Conservation (phyloP, 2,888 invertebrate species). For the Dexiosoma caninum region DNA sequence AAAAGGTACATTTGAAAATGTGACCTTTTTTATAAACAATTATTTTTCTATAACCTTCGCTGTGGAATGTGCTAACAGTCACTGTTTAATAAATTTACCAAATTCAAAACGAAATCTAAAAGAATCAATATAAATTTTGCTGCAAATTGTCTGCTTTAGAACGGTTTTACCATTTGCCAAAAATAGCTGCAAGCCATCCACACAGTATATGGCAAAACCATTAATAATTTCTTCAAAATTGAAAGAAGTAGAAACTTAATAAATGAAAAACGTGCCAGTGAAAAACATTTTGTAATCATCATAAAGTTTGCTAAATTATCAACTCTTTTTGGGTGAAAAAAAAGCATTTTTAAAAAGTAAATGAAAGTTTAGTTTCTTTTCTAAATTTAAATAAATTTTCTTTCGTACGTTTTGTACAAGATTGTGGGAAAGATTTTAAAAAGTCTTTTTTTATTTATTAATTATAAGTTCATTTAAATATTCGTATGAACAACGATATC, state of each 20-base stretch:
- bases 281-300: slow-evolving; percentile 39
- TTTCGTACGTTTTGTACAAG: not conserved
- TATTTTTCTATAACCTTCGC: not conserved
- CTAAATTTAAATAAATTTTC: slow-evolving; percentile 11
- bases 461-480: too few species aligned
- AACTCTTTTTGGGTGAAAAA: slow-evolving; percentile 23
- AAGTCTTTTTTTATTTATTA: too few species aligned
- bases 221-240: slow-evolving; percentile 26
- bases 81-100: not conserved
- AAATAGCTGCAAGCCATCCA: slow-evolving; percentile 10
- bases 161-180: slow-evolving; percentile 10
- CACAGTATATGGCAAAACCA: not conserved
- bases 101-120: not conserved
- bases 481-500: too few species aligned
- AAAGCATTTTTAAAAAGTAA: not conserved
- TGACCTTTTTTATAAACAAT: too few species aligned
- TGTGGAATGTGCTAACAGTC: not conserved
- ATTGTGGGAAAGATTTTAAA: not conserved
- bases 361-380: slow-evolving; percentile 13
- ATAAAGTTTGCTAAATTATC: slow-evolving; percentile 40
- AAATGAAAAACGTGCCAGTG: slow-evolving; percentile 51
- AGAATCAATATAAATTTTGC: slow-evolving; percentile 9
- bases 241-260: slow-evolving; percentile 12
- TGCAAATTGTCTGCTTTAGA: not conserved
- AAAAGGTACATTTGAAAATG: too few species aligned